Conservation (phyloP, 1,140 invertebrate genomes). For the Mylabris phalerata region DNA sequence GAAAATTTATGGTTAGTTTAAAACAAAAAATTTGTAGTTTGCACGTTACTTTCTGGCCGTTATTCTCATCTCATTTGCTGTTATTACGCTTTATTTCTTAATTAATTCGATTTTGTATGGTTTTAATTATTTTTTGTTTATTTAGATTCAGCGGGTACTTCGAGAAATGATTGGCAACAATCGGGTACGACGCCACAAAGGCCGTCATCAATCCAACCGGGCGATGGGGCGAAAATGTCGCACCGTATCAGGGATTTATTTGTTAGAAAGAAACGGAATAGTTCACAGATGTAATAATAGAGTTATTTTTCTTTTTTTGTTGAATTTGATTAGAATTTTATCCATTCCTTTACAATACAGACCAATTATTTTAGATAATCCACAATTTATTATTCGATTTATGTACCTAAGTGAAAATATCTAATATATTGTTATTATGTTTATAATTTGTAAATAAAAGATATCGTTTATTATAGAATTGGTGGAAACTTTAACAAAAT, state of each 20-base stretch:
- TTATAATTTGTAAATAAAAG: background rate
- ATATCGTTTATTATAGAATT: background rate
- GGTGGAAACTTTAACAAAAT: too few species aligned
- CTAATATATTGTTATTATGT: background rate
- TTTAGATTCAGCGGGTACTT: constrained; percentile 13
- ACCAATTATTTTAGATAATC: background rate
- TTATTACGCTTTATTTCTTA: constrained; percentile 4
- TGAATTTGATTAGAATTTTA: constrained; percentile 22
- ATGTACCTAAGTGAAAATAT: background rate
- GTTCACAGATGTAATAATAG: constrained; percentile 27
- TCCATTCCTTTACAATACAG: background rate
- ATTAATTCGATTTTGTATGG: background rate
- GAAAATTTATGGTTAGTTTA: constrained; percentile 31
- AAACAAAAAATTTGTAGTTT: background rate
- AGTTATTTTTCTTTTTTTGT: constrained; percentile 22
- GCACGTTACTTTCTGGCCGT: constrained; percentile 16
- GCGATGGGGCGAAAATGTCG: constrained; percentile 28
- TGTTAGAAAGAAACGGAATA: constrained; percentile 28
- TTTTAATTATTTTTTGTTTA: background rate
- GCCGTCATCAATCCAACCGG: constrained; percentile 21
- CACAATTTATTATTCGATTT: background rate
- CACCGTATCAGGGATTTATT: constrained; percentile 27
- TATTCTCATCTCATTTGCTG: constrained; percentile 7
- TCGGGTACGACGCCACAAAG: constrained; percentile 20
- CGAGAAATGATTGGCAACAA: constrained; percentile 13